phyloP scores from a whole-genome alignment of 2,113 vertebrate genomes.

The Quiscalus mexicanus region DNA sequence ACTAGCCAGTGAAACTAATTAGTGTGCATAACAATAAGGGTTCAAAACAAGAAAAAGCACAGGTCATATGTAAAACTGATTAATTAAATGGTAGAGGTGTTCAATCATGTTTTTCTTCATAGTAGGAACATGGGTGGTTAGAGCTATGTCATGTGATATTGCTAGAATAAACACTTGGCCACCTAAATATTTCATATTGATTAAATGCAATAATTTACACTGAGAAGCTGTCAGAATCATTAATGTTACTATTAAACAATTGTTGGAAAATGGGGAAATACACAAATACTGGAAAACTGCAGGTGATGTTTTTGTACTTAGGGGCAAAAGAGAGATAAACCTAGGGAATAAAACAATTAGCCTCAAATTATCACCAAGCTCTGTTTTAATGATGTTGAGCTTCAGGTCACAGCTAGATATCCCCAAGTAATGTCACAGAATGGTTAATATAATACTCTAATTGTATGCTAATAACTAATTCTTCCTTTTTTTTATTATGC shows the following conservation, averaged over 20 bases:
- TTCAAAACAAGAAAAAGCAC: neutral
- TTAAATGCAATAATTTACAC: neutral
- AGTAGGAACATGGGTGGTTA: neutral
- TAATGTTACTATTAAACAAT: neutral
- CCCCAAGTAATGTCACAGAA: constrained; percentile 8
- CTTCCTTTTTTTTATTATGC: neutral
- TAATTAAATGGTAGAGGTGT: neutral
- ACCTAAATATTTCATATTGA: neutral
- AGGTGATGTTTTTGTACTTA: neutral
- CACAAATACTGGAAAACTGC: neutral
- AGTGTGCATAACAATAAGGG: neutral
- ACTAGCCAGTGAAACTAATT: neutral
- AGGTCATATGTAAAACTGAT: neutral
- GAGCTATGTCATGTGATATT: neutral
- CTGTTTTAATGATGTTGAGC: constrained; percentile 7
- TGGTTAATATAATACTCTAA: neutral
- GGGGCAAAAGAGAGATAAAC: neutral
- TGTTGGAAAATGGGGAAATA: neutral
- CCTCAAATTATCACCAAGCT: neutral
- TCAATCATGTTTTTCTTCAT: neutral
- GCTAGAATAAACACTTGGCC: neutral
- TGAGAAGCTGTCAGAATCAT: neutral
- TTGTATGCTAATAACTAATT: neutral
- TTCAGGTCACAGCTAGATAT: neutral
- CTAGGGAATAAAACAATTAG: constrained; percentile 43